Base-by-base conservation (phyloP, 2,113 vertebrate species). In the Perca fluviatilis region DNA sequence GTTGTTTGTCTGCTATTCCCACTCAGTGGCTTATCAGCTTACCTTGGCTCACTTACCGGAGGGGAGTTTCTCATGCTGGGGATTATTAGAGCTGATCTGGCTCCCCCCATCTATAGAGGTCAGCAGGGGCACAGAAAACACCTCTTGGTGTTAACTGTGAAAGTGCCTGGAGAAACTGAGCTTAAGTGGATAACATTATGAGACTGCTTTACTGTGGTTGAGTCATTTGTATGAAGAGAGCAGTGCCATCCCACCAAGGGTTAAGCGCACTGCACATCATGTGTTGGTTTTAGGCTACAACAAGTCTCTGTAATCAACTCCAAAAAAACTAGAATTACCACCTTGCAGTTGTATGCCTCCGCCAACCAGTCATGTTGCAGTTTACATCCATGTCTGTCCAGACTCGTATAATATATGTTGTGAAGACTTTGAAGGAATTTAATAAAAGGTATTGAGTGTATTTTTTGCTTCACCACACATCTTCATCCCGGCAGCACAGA, bases 21-120 rank as follows among this genome's bases (percentile, higher is more conserved):
- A 27, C 56, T 79, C 25, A 58, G 27, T 75, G 80, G 77, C 63
- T 85, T 68, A 85, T 82, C 79, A 82, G 83, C n/a, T 69, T 77
- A 83, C 14, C 70, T 77, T n/a, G 74, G 16, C 49, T 83, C 74
- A 77, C 33, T 91, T 79, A 79, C 49, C 61, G 54, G 62, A 82
- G 4, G 78, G 49, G 47, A 27, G 57, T 84, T 85, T 87, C 68
- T 74, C 65, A 58, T 49, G 33, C 74, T 53, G 54, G 72, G 61
- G 86, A 86, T 90, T 92, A 87, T 62, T 33, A 33, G 60, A 81
- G 53, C 65, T 47, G 49, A 90, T n/a, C 18, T 73, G 68, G 65
- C 60, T 46, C 27, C 18, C 66, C 25, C n/a, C 9, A 21, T 84
- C 40, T 27, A 21, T 25, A 68, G 18, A 33, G 21, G 64, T 83